Evolutionary conservation across 1,140 invertebrate genomes (phyloP).

Genomic region (Belonocnema kinseyi): DNA sequence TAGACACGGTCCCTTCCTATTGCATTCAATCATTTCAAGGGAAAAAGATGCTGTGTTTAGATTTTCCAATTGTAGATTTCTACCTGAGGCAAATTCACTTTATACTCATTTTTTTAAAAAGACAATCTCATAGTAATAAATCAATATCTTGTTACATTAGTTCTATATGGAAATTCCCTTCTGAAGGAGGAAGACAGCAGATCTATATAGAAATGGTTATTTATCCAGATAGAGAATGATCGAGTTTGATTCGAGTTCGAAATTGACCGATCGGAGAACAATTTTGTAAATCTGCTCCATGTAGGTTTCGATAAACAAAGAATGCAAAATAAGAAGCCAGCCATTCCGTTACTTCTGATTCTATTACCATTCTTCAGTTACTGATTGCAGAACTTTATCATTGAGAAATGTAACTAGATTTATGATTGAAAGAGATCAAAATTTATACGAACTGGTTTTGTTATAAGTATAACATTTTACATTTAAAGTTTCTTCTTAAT

Average conservation of each 20-base stretch:
- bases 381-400: not conserved
- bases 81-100: not conserved
- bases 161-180: not conserved
- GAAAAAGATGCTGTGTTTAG: not conserved
- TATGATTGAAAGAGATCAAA: not conserved
- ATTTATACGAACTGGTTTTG: no score
- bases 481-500: no score
- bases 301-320: not conserved
- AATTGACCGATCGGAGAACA: constrained; percentile 1
- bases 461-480: no score
- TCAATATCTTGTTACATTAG: not conserved
- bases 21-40: no score
- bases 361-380: constrained; percentile 1
- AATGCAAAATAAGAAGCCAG: constrained; percentile 24
- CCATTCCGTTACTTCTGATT: not conserved
- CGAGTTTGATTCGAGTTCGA: constrained; percentile 5
- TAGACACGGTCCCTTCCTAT: no score
- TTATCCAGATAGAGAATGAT: constrained; percentile 8
- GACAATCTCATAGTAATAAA: not conserved
- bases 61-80: not conserved
- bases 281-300: not conserved
- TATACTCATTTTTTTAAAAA: not conserved
- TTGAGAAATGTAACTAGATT: not conserved
- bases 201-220: constrained; percentile 1
- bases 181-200: not conserved